Conservation (phyloP, 2,113 vertebrate species). For the Okapia johnstoni region DNA sequence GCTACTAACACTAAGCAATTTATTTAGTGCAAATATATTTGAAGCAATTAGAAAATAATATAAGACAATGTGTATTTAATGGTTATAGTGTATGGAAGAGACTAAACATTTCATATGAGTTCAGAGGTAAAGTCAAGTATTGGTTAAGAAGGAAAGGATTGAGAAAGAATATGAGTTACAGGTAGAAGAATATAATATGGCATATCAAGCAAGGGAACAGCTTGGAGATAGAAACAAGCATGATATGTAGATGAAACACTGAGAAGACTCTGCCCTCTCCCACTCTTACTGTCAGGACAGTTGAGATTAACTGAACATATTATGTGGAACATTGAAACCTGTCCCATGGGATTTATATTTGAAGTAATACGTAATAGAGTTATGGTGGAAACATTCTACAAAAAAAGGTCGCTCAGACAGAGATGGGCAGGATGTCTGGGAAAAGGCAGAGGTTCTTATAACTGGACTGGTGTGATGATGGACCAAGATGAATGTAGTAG, state of each 20-base stretch:
- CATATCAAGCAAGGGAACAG: neutral
- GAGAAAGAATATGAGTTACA: neutral
- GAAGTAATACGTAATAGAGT: neutral
- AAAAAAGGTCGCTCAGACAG: neutral
- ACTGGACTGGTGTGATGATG: neutral
- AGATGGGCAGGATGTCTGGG: neutral
- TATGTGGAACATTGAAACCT: neutral
- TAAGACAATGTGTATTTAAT: neutral
- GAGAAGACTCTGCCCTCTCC: neutral
- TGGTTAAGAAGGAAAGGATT: neutral
- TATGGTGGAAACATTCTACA: neutral
- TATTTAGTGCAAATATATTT: neutral
- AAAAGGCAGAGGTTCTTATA: neutral
- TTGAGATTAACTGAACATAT: neutral
- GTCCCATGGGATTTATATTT: neutral
- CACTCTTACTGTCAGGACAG: neutral
- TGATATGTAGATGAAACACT: neutral
- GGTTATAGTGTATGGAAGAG: neutral
- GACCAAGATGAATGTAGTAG: neutral
- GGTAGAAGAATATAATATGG: neutral
- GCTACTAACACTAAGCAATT: neutral
- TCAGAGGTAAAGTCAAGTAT: neutral
- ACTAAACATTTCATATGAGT: neutral
- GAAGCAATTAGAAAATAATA: neutral
- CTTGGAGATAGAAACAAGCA: neutral